A percentile compares a stretch with the other conserved stretches of the same genome.
These are phyloP conservation scores for Rhingia campestris DNA, from an alignment of 2,888 invertebrate genomes.

Conservation along the genomic window DNA sequence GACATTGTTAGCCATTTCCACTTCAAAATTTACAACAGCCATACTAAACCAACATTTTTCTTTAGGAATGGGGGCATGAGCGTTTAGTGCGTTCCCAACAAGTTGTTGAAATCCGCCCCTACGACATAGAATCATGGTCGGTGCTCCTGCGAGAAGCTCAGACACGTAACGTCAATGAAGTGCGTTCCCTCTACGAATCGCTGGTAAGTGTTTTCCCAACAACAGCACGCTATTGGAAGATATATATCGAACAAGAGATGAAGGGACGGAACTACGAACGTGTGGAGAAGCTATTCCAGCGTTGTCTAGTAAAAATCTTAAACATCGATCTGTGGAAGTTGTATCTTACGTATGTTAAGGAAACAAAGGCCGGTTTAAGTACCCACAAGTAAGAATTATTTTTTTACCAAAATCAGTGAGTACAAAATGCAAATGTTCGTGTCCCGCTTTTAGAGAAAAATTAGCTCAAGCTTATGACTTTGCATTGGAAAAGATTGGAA, in stretches of 20 bases:
- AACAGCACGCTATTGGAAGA: slow-evolving; percentile 98
- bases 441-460: slow-evolving; percentile 90
- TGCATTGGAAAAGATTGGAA: slow-evolving; percentile 98
- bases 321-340: slow-evolving; percentile 99
- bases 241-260: slow-evolving; percentile 99
- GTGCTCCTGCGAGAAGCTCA: slow-evolving; percentile 96
- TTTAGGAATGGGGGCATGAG: slow-evolving; percentile 94
- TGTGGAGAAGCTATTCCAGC: slow-evolving; percentile 99
- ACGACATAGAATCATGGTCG: slow-evolving; percentile 99
- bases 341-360: slow-evolving; percentile 98
- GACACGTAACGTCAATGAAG: slow-evolving; percentile 92
- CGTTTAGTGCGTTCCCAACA: slow-evolving; percentile 91
- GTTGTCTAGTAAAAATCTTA: slow-evolving; percentile 98
- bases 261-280: slow-evolving; percentile 98
- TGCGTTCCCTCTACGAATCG: slow-evolving; percentile 95
- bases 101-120: slow-evolving; percentile 93
- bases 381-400: slow-evolving; percentile 91
- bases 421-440: neutral
- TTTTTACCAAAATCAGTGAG: no score
- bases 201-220: slow-evolving; percentile 97
- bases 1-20: slow-evolving; percentile 80
- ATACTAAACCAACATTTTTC: neutral
- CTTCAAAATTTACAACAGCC: neutral
- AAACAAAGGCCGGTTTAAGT: slow-evolving; percentile 96
- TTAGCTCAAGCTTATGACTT: slow-evolving; percentile 99